Base-by-base conservation (phyloP, 2,888 invertebrate species). In the Heliconius erato region DNA sequence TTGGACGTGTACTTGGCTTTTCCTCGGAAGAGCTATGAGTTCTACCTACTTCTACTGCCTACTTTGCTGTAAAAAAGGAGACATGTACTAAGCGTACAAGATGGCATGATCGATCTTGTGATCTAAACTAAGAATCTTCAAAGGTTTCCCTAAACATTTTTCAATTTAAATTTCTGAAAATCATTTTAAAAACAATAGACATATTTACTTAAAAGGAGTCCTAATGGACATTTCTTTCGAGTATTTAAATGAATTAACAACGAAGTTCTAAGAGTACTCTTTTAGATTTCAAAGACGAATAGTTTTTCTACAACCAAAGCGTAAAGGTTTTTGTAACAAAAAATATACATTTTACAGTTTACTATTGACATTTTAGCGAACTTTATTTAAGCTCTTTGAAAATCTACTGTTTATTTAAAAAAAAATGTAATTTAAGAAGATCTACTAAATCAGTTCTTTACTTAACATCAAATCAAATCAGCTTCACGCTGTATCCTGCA, bases 171-270 rank as follows among this genome's bases (percentile, higher is more conserved):
- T 71, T n/a, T 11, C 2, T 40, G 1, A n/a, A 14, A 40, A n/a
- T 12, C n/a, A 12, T 40, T n/a, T 71, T 71, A 5, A 71, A 71
- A 71, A 71, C n/a, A 71, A 14, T 35, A 12, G 69, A 40, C 40
- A 71, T n/a, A 71, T 71, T 71, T 40, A 12, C 12, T 40, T 40
- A 40, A 71, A 71, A 40, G 40, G n/a, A 40, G 23, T n/a, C 35
- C 40, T 71, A 40, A 40, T 71, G 69, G 69, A 71, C 40, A n/a
- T 35, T 71, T 40, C 69, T 71, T 40, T 71, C 40, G 69, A 71
- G 69, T 71, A 71, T 71, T 71, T 40, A 71, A 71, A 71, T 71
- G 12, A 71, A 71, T 71, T 40, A 40, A 40, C n/a, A 71, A 71
- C 12, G 40, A 71, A 71, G 69, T 71, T 40, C 35, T 71, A 71